Base-by-base conservation (phyloP, 2,113 vertebrate species). In the Silurus meridionalis region DNA sequence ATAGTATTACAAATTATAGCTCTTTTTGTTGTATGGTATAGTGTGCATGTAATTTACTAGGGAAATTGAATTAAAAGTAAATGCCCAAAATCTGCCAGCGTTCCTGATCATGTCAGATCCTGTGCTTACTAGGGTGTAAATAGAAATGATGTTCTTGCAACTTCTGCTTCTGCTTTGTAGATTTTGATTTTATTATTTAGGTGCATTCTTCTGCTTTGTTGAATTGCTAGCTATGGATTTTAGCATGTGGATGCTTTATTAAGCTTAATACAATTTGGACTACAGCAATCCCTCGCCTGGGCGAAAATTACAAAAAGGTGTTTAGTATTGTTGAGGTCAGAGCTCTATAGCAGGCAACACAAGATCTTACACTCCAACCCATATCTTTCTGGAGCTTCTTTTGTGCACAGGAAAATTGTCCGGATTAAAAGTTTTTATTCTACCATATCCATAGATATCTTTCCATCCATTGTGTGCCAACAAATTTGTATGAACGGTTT, bases 11-110 rank as follows among this genome's bases (percentile, higher is more conserved):
- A 72, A 83, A 57, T n/a, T 53, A 21, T 46, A 72, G 66, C 25
- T 60, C 82, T 83, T 71, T 83, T 37, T 83, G 82, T 74, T 17
- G 37, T 72, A 75, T 77, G 13, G 3, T 15, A 71, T 60, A 50
- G 17, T 60, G 4, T 74, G 53, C 69, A 37, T 61, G 71, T 63
- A 52, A 63, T 28, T 84, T 28, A 9, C 57, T 50, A 13, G 46
- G 57, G 50, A 10, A 25, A 64, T 23, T 55, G 46, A 78, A 66
- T 85, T 53, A 53, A 63, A 77, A 75, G 63, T 10, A 63, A 77
- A n/a, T 48, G 72, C 53, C 19, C 23, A 37, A n/a, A 48, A 64
- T 77, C 25, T 77, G 23, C 55, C 83, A 84, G 63, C 69, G n/a
- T 14, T 46, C 28, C 37, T 75, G 61, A 75, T 50, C 8, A 84